Conservation (phyloP, 92 coral and sea anemone genomes). For the Porites rus region DNA sequence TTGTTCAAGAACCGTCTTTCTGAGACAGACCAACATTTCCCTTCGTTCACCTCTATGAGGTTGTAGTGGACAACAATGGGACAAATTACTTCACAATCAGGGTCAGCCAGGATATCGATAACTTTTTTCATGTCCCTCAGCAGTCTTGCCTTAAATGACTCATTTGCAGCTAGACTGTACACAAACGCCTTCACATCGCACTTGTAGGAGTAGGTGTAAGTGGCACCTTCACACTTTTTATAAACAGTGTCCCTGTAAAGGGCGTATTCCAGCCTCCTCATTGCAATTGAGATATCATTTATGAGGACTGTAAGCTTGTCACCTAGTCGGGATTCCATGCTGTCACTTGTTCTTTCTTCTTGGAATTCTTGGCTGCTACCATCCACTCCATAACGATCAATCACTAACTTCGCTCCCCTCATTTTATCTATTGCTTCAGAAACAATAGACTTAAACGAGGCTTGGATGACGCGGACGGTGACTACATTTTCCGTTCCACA, state of each 20-base stretch:
- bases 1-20: constrained; percentile 25
- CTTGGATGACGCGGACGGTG: neutral
- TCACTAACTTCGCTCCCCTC: constrained; percentile 18
- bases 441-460: constrained; percentile 11
- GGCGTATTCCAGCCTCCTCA: constrained; percentile 28
- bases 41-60: constrained; percentile 54
- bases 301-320: constrained; percentile 57
- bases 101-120: constrained; percentile 50
- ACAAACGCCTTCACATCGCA: constrained; percentile 44
- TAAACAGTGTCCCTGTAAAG: constrained; percentile 35
- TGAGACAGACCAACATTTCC: constrained; percentile 43
- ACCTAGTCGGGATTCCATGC: neutral
- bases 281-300: constrained; percentile 6
- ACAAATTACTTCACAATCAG: constrained; percentile 50
- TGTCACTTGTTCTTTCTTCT: neutral
- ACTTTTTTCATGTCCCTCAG: constrained; percentile 29
- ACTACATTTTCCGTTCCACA: constrained; percentile 14
- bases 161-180: constrained; percentile 50
- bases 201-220: constrained; percentile 37
- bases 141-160: constrained; percentile 46
- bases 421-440: constrained; percentile 28
- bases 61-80: constrained; percentile 45
- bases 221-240: constrained; percentile 39
- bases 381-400: constrained; percentile 15
- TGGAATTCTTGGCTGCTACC: neutral